These are phyloP conservation scores for Laterallus jamaicensis DNA, from an alignment of 2,113 vertebrate genomes.

Conservation along the genomic window DNA sequence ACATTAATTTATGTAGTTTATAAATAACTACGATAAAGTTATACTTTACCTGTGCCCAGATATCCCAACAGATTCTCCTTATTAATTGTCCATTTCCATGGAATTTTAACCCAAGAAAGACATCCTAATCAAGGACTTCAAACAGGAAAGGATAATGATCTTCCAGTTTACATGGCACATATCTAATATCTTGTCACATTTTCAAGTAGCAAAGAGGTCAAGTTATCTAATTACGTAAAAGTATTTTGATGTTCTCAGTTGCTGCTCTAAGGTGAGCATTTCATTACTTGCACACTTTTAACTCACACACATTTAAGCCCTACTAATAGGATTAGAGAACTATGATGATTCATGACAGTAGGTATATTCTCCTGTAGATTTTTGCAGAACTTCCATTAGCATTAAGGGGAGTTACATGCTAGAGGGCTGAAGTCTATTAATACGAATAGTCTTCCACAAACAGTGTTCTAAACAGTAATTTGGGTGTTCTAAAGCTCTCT, in stretches of 20 bases:
- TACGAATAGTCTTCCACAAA: not conserved
- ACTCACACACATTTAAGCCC: not conserved
- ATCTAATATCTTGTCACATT: not conserved
- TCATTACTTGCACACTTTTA: not conserved
- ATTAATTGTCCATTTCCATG: not conserved
- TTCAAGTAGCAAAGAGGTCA: not conserved
- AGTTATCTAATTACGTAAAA: not conserved
- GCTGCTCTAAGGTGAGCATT: not conserved
- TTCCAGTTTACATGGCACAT: not conserved
- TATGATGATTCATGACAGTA: constrained; percentile 3
- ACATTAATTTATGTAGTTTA: not conserved
- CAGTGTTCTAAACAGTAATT: constrained; percentile 22
- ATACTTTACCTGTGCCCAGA: not conserved
- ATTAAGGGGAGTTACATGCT: constrained; percentile 18
- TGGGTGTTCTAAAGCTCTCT: constrained; percentile 37
- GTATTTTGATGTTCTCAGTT: not conserved
- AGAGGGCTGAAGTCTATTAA: constrained; percentile 13
- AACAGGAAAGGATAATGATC: not conserved
- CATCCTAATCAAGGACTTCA: not conserved
- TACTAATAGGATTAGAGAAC: constrained; percentile 12
- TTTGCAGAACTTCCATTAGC: not conserved
- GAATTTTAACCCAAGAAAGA: not conserved
- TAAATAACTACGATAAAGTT: not conserved
- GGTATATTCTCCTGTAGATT: not conserved
- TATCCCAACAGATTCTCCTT: not conserved